Evolutionary conservation across 2,797 vertebrate genomes (phyloP), one percentile per base, ranked within the genome.

Genomic region (Ctenopoma multispine): DNA sequence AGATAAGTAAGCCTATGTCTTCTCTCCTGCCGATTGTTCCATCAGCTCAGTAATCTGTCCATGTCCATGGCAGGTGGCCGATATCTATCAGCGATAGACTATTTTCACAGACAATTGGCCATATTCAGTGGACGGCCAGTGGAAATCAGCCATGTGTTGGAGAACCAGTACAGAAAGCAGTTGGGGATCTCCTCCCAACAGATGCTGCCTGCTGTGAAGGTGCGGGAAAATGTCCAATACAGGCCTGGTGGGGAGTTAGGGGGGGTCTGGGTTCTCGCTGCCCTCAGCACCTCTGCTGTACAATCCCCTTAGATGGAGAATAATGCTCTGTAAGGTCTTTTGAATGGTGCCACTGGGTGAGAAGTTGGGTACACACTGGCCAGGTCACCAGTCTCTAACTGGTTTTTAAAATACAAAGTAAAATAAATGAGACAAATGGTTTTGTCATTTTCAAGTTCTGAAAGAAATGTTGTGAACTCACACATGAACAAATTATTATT

Each of bases 71-170:
- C 5, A 7, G 67, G 58, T 67, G 80, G 75, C 75, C 64, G 68
- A 50, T 73, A 75, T 87, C 74, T 65, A 66, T 80, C 82, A 89
- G 90, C 50, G 48, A 88, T 67, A 50, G 79, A 73, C 71, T 49
- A 21, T 78, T 90, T 85, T 87, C 79, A 83, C 80, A 86, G 63
- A 78, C 80, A 77, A 81, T 82, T 78, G 80, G 67, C 38, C 63
- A 18, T 73, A 69, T 82, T 86, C 70, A 77, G 68, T 63, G 65
- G 58, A n/a, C 13, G 29, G 79, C 62, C 78, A 31, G 62, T 65
- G 57, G 55, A 78, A 80, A 67, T 27, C 60, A 58, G 65, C 70
- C 70, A 79, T 63, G 72, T 79, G 61, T 56, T 77, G 27, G 72
- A 77, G 75, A 81, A 67, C 53, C 51, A 63, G 67, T 54, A 62